Conservation (phyloP, 2,797 vertebrate species). For the Setipinna tenuifilis region DNA sequence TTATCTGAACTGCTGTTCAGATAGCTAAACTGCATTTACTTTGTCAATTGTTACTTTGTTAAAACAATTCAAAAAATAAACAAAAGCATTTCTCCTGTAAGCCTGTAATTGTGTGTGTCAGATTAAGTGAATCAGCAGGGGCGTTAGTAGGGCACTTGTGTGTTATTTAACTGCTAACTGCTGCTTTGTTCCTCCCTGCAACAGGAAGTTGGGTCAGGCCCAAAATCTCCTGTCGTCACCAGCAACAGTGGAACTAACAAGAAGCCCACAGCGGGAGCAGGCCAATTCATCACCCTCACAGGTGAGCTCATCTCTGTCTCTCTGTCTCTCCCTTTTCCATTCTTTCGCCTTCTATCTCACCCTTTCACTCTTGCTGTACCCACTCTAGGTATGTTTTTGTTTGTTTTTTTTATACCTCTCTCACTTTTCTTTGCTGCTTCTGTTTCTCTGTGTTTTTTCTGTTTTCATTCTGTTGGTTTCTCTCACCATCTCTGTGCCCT, state of each 20-base stretch:
- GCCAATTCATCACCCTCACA: constrained; percentile 2
- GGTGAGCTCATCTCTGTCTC: not conserved
- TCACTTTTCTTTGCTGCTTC: not conserved
- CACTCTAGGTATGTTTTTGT: no score
- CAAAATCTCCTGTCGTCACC: constrained; percentile 7
- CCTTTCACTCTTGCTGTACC: not conserved
- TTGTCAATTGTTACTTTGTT: no score
- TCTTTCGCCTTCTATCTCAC: not conserved
- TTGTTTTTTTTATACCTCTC: no score
- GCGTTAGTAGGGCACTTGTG: not conserved
- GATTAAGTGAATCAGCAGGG: not conserved
- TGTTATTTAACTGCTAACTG: not conserved
- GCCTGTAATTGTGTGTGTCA: not conserved
- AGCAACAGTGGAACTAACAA: constrained; percentile 10
- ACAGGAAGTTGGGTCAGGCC: constrained; percentile 20
- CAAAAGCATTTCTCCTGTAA: no score
- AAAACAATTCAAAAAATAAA: no score
- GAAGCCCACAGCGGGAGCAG: constrained; percentile 13
- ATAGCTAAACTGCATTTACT: not conserved
- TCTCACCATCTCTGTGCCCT: not conserved
- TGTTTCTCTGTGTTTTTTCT: not conserved
- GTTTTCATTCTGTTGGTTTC: not conserved
- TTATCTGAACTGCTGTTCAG: not conserved
- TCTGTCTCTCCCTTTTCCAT: not conserved
- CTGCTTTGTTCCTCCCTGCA: not conserved